Base-by-base conservation (phyloP, 2,888 invertebrate genomes). In the Kuschelorhynchus macadamiae region DNA sequence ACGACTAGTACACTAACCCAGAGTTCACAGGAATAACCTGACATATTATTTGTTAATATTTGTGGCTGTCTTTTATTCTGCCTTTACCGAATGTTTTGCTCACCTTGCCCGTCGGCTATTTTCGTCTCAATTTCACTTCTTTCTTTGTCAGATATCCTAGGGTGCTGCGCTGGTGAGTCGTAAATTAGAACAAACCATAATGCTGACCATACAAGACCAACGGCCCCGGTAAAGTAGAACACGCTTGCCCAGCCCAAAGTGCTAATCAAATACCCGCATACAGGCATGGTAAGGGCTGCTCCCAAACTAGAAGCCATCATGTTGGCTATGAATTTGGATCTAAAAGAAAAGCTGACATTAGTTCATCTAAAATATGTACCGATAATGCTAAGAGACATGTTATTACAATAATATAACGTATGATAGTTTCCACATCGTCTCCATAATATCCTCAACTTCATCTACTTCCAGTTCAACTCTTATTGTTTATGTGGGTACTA, bases 231-330 rank as follows among this genome's bases (percentile, higher is more conserved):
- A 70, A 94, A 88, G 82, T 96, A 96, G 86, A 96, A 96, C 14
- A 95, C 93, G 0, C 93, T 93, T 73, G 93, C 91, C 96, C 96
- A 96, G 9, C 96, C 95, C 60, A 91, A 86, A 66, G 89, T 87
- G 5, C 90, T 90, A 72, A 94, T 93, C 62, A 96, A 88, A 77
- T 89, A 90, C 12, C 95, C 95, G 76, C 94, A 92, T 71, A 95
- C 87, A 0, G 96, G 96, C 90, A 96, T 92, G 0, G 95, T 94
- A 42, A 96, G 85, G 5, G 97, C 95, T 20, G 96, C 97, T 14
- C 97, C 97, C 76, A 97, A 86, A 5, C 95, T 93, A 17, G 95
- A 94, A 7, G 96, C 94, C 93, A 94, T 93, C 92, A 95, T 94
- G 78, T 95, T 93, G 7, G 96, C 92, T 82, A 96, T 94, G 82